Evolutionary conservation across 2,797 vertebrate genomes (phyloP).

Genomic region (Danio jaintianensis): DNA sequence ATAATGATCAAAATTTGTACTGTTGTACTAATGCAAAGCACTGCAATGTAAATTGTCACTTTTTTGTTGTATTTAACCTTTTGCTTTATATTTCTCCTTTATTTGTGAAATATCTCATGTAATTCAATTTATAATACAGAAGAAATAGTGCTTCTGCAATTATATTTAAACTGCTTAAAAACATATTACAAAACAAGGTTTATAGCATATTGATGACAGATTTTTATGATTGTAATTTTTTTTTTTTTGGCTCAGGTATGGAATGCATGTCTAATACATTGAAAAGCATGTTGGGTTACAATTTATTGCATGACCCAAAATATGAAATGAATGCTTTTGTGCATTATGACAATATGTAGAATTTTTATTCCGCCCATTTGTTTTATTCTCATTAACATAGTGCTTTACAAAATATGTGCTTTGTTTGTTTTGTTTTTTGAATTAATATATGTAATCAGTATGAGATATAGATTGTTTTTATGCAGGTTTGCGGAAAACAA

Average conservation of each 20-base stretch:
- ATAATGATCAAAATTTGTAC: constrained; percentile 29
- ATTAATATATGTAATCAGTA: constrained; percentile 33
- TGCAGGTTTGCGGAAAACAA: constrained; percentile 63
- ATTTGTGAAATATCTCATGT: constrained; percentile 52
- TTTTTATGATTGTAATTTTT: neutral
- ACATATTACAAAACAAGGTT: constrained; percentile 56
- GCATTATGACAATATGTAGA: constrained; percentile 53
- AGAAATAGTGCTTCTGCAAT: constrained; percentile 32
- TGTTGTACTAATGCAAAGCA: constrained; percentile 50
- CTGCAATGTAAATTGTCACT: constrained; percentile 49
- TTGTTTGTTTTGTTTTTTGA: constrained; percentile 26
- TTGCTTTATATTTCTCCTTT: constrained; percentile 34
- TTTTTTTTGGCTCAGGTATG: constrained; percentile 63
- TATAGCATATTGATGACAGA: constrained; percentile 52
- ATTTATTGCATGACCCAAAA: constrained; percentile 63
- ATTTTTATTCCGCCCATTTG: constrained; percentile 53
- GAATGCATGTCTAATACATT: constrained; percentile 63
- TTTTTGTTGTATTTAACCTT: neutral
- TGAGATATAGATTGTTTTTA: constrained; percentile 54
- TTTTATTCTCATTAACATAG: constrained; percentile 46
- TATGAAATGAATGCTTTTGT: constrained; percentile 61
- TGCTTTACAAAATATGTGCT: constrained; percentile 47
- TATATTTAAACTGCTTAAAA: constrained; percentile 52
- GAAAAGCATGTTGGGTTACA: constrained; percentile 64
- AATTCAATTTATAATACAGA: constrained; percentile 44